Evolutionary conservation across 2,113 vertebrate genomes (phyloP).

Genomic region (Erythrocercus mccallii): DNA sequence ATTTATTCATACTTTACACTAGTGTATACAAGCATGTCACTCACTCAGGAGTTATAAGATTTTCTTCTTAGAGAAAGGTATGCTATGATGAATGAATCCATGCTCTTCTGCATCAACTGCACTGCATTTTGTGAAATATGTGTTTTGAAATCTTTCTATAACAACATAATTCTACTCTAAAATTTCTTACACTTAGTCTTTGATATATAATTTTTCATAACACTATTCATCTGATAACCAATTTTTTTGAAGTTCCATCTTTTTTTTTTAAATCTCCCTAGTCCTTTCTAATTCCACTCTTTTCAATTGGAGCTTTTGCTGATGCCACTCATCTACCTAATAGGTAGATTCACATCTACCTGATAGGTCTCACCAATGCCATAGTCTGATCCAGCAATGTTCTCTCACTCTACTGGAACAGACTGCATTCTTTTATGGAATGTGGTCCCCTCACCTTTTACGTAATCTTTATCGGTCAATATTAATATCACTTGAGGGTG

Average conservation of each 20-base stretch:
- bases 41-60: neutral
- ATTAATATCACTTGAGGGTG: neutral
- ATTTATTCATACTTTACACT: neutral
- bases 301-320: neutral
- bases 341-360: neutral
- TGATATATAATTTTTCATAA: neutral
- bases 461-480: neutral
- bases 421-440: neutral
- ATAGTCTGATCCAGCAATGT: neutral
- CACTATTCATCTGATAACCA: neutral
- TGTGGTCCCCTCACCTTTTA: neutral
- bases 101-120: neutral
- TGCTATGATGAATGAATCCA: neutral
- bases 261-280: neutral
- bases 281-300: neutral
- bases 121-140: neutral
- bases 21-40: neutral
- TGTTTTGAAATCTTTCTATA: neutral
- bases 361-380: neutral
- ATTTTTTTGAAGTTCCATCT: neutral
- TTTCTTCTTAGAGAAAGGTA: neutral
- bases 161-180: neutral
- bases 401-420: neutral
- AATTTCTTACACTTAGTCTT: neutral
- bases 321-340: neutral